phyloP scores from a whole-genome alignment of 2,113 vertebrate species.

The Pycnonotus jocosus region DNA sequence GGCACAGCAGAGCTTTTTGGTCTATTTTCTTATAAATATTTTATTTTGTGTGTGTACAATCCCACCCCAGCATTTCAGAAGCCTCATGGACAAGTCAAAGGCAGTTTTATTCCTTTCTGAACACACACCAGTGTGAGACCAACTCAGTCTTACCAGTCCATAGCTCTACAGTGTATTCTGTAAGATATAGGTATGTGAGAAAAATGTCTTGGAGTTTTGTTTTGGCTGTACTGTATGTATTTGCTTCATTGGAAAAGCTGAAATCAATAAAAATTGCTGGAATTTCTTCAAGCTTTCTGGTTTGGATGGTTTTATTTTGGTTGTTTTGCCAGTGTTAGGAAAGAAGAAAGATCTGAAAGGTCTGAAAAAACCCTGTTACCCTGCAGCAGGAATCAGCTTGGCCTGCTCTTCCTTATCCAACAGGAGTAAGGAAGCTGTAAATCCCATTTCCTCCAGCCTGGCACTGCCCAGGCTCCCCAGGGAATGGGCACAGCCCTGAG shows the following conservation, averaged over 20 bases:
- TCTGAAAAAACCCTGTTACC: background rate
- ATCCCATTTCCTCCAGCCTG: background rate
- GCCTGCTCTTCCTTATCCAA: background rate
- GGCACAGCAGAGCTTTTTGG: background rate
- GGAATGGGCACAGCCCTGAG: accelerated
- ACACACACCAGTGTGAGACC: conserved; percentile 5
- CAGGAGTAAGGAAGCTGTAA: background rate
- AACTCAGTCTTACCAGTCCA: conserved; percentile 25
- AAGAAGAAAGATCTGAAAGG: background rate
- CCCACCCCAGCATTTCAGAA: conserved; percentile 61
- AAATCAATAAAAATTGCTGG: conserved; percentile 64
- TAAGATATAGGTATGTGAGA: conserved; percentile 58
- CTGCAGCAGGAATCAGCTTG: background rate
- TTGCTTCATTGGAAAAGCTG: conserved; percentile 66
- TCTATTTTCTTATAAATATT: conserved; percentile 6
- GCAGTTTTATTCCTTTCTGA: conserved; percentile 37
- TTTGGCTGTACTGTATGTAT: conserved; percentile 61
- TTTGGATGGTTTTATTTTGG: background rate
- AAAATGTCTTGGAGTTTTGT: conserved; percentile 41
- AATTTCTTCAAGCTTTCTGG: conserved; percentile 24
- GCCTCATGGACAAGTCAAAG: conserved; percentile 35
- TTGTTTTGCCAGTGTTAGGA: background rate
- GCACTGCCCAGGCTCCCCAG: background rate
- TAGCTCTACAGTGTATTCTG: conserved; percentile 48
- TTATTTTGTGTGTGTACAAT: conserved; percentile 49